Evolutionary conservation across 2,888 invertebrate genomes (phyloP).

Genomic region (Aricia artaxerxes): DNA sequence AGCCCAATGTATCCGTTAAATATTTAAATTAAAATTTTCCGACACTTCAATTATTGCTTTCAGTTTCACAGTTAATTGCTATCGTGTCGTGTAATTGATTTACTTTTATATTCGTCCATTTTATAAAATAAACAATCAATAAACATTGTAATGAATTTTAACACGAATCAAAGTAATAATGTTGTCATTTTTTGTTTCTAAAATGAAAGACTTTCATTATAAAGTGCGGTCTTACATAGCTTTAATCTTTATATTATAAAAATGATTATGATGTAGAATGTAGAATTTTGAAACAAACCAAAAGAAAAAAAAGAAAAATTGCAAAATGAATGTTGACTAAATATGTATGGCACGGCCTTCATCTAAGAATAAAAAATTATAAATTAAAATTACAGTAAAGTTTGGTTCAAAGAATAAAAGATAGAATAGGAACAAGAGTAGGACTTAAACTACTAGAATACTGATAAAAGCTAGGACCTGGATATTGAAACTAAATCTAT

Average conservation of each 20-base stretch:
- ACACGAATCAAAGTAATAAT: neutral
- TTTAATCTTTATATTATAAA: neutral
- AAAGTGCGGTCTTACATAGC: neutral
- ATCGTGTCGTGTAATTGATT: neutral
- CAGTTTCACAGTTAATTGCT: neutral
- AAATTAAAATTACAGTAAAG: slow-evolving; percentile 33
- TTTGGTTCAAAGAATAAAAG: slow-evolving; percentile 32
- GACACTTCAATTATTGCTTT: slow-evolving; percentile 1
- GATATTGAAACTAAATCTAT: slow-evolving; percentile 47
- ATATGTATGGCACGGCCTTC: slow-evolving; percentile 56
- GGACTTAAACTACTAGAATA: slow-evolving; percentile 71
- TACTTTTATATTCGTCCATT: neutral
- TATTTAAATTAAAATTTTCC: slow-evolving; percentile 5
- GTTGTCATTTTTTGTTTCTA: neutral
- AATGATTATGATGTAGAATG: neutral
- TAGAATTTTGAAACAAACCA: neutral
- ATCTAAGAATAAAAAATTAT: slow-evolving; percentile 36
- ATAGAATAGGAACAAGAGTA: slow-evolving; percentile 67
- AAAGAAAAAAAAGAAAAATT: slow-evolving; percentile 36
- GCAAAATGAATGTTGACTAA: slow-evolving; percentile 48
- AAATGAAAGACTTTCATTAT: neutral
- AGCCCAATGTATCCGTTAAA: neutral
- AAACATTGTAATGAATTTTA: neutral
- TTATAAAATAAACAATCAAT: neutral
- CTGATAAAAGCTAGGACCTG: slow-evolving; percentile 72